Evolutionary conservation across 1,140 invertebrate species (phyloP).

Genomic region (Ceratina japonica): DNA sequence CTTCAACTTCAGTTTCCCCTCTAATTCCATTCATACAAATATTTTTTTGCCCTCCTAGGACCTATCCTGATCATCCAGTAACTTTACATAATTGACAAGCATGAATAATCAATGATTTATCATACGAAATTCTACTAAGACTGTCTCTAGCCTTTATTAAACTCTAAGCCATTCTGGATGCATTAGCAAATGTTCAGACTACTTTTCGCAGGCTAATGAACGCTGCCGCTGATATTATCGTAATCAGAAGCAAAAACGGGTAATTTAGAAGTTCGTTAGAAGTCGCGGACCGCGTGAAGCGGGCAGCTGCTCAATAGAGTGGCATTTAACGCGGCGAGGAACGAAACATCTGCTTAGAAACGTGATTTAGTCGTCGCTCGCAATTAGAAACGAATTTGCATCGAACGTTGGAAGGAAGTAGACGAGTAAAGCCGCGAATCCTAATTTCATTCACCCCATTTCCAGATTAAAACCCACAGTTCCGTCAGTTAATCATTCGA

Average conservation of each 20-base stretch:
- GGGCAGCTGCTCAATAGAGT: slow-evolving; percentile 28
- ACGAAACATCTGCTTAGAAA: slow-evolving; percentile 34
- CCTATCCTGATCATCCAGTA: background rate
- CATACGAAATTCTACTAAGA: background rate
- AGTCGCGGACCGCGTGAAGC: slow-evolving; percentile 6
- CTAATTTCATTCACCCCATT: too few relatives aligned
- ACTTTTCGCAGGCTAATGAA: slow-evolving; percentile 32
- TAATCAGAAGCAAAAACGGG: slow-evolving; percentile 20
- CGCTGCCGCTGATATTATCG: slow-evolving; percentile 24
- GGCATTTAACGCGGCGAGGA: background rate
- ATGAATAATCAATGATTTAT: background rate
- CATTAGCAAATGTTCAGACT: slow-evolving; percentile 3
- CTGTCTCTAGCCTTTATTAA: slow-evolving; percentile 5
- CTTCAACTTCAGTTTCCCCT: background rate
- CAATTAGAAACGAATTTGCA: background rate
- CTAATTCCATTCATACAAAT: background rate
- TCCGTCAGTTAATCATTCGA: too few relatives aligned
- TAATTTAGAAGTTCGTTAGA: slow-evolving; percentile 49
- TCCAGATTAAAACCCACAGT: too few relatives aligned
- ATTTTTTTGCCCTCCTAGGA: too few relatives aligned
- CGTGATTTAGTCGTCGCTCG: background rate
- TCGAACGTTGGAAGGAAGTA: background rate
- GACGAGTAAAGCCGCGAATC: background rate
- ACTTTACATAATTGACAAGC: background rate
- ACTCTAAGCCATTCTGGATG: background rate